These are phyloP conservation scores for Pogonocichla stellata DNA, from an alignment of 2,113 vertebrate genomes.

Conservation along the genomic window DNA sequence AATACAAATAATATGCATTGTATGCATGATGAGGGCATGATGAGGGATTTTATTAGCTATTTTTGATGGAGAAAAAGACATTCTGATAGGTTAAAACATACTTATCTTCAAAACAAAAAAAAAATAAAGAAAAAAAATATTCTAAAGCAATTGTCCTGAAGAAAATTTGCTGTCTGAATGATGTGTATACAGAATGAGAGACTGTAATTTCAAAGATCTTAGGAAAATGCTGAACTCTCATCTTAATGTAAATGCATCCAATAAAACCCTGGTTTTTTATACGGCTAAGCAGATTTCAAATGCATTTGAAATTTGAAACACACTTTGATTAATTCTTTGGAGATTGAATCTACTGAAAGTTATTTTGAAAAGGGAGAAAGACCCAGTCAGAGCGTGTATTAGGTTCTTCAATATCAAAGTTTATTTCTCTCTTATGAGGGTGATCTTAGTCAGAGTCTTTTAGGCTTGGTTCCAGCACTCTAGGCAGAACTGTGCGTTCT, in stretches of 20 bases:
- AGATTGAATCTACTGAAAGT: not conserved
- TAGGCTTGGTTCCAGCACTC: not conserved
- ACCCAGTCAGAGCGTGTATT: not conserved
- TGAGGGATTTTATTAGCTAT: not conserved
- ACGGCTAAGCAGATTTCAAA: constrained; percentile 8
- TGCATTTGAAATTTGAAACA: not conserved
- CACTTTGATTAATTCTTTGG: not conserved
- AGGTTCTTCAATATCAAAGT: not conserved
- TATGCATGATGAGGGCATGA: not conserved
- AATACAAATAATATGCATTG: not conserved
- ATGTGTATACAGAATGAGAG: not conserved
- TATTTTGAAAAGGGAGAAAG: not conserved
- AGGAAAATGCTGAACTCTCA: not conserved
- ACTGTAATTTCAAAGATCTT: not conserved
- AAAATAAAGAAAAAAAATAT: not conserved
- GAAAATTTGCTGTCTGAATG: not conserved
- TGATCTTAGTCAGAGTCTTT: not conserved
- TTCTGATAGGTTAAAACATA: not conserved
- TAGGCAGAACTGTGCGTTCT: not conserved
- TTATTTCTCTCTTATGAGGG: not conserved
- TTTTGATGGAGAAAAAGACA: not conserved
- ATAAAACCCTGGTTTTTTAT: not conserved
- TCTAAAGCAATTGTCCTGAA: not conserved
- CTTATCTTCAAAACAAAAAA: not conserved
- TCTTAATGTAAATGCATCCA: not conserved